These are phyloP conservation scores for Prinia subflava DNA, from an alignment of 2,113 vertebrate genomes.

Conservation along the genomic window DNA sequence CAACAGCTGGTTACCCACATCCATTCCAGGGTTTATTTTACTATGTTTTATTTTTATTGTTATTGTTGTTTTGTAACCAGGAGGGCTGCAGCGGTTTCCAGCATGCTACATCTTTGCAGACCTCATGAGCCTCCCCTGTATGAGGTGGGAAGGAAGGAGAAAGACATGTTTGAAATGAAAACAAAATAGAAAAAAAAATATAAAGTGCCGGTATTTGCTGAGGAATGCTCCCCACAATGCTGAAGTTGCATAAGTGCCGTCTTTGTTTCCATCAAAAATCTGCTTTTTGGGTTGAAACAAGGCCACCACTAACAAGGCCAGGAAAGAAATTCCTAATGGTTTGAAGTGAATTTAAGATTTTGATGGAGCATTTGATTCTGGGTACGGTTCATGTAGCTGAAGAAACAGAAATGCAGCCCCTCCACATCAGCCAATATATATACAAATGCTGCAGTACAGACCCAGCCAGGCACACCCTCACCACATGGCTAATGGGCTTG, in stretches of 20 bases:
- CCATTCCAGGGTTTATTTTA: conserved; percentile 15
- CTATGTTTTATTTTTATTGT: conserved; percentile 23
- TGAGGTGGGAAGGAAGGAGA: not conserved
- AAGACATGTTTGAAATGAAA: conserved; percentile 6
- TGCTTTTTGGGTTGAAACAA: conserved; percentile 59
- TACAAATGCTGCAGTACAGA: not conserved
- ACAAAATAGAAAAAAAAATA: not conserved
- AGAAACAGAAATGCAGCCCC: conserved; percentile 42
- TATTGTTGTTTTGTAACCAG: conserved; percentile 22
- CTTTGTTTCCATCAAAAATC: conserved; percentile 57
- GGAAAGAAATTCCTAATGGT: conserved; percentile 51
- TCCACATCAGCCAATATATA: not conserved
- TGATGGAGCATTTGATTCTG: conserved; percentile 46
- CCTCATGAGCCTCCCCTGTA: not conserved
- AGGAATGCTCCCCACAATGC: conserved; percentile 65
- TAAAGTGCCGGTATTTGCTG: not conserved
- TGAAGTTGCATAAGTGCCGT: conserved; percentile 51
- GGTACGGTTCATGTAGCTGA: conserved; percentile 30
- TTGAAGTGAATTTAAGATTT: conserved; percentile 24
- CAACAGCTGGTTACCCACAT: conserved; percentile 60
- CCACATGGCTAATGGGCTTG: not conserved
- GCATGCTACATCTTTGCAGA: not conserved
- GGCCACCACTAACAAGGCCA: conserved; percentile 63
- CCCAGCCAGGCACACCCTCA: not conserved
- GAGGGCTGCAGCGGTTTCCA: conserved; percentile 23